Percentiles rank a stretch among this genome's conserved stretches.
These are phyloP conservation scores for Steromphala cineraria DNA, from an alignment of 2,888 invertebrate genomes.

Conservation along the genomic window DNA sequence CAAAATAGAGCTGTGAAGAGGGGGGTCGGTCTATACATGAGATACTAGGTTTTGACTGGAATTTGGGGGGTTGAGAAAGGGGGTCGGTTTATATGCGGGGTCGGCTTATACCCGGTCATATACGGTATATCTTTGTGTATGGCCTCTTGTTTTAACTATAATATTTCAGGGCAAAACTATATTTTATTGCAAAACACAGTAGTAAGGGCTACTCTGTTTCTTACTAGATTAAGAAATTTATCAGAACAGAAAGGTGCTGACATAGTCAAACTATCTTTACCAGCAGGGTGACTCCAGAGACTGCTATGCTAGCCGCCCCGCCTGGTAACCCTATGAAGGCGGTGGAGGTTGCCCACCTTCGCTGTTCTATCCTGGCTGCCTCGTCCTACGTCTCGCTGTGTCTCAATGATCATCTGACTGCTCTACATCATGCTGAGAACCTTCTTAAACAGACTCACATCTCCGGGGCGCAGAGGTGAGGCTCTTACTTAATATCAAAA, in stretches of 20 bases:
- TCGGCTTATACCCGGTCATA: too few species aligned
- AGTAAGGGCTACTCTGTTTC: too few species aligned
- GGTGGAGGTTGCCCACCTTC: constrained; percentile 72
- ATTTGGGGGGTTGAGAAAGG: too few species aligned
- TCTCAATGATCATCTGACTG: constrained; percentile 87
- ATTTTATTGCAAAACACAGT: too few species aligned
- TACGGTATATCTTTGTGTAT: too few species aligned
- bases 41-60: too few species aligned
- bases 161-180: too few species aligned
- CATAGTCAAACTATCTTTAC: constrained; percentile 10
- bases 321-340: constrained; percentile 75
- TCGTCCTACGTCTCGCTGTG: constrained; percentile 90
- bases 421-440: constrained; percentile 86
- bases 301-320: constrained; percentile 66
- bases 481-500: background rate
- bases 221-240: too few species aligned
- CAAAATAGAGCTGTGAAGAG: too few species aligned
- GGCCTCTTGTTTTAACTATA: too few species aligned
- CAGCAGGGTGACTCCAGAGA: constrained; percentile 57
- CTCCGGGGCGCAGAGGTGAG: constrained; percentile 83
- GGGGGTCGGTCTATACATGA: too few species aligned
- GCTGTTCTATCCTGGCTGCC: constrained; percentile 83
- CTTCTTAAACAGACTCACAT: constrained; percentile 84
- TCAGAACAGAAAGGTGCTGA: background rate
- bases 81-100: too few species aligned